Conservation (phyloP, 2,888 invertebrate genomes). For the Chrysolina americana region DNA sequence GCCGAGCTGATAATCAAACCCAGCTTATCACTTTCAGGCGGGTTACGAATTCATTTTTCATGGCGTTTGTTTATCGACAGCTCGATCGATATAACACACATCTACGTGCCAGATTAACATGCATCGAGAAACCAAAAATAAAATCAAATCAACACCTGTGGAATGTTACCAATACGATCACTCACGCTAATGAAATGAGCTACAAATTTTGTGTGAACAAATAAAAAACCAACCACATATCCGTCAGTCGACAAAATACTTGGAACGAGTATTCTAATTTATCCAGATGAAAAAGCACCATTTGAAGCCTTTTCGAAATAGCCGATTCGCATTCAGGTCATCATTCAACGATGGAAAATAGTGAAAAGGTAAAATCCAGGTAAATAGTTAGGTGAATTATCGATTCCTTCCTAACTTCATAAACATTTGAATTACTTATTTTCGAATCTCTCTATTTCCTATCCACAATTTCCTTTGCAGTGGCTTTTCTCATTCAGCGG, state of each 20-base stretch:
- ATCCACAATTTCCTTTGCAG: no score
- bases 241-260: background rate
- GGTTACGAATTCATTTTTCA: conserved; percentile 11
- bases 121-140: conserved; percentile 9
- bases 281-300: no score
- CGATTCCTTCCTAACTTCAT: no score
- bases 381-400: no score
- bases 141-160: conserved; percentile 12
- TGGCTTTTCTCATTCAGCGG: no score
- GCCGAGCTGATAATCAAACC: conserved; percentile 28
- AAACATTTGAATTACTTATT: no score
- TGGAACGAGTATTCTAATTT: no score
- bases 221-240: background rate
- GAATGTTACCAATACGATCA: conserved; percentile 8
- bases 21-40: conserved; percentile 8
- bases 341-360: no score
- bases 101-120: background rate
- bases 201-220: background rate
- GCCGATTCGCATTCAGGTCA: no score
- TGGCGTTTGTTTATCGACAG: background rate
- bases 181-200: background rate
- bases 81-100: conserved; percentile 12
- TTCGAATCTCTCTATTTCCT: no score
- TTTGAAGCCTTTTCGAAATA: no score
- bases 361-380: no score